Conservation (phyloP, 2,113 vertebrate genomes). For the Hydropotes inermis region DNA sequence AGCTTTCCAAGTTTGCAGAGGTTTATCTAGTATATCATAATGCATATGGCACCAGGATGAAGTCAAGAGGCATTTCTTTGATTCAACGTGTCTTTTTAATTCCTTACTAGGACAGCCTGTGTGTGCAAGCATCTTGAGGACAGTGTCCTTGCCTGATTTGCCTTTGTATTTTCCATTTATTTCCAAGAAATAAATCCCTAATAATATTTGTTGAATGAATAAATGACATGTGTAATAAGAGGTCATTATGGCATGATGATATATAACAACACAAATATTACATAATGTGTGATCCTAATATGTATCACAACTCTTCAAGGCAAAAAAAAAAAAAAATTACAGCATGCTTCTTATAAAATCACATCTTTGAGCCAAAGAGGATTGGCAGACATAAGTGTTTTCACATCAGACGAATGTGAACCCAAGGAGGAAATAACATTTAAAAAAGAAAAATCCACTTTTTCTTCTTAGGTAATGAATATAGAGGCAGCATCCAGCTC, state of each 20-base stretch:
- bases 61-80: background rate
- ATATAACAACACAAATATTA: background rate
- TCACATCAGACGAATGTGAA: background rate
- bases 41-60: background rate
- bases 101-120: background rate
- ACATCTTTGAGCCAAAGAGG: background rate
- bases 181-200: background rate
- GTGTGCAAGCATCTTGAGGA: background rate
- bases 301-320: background rate
- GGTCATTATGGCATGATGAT: background rate
- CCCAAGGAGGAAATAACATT: conserved; percentile 53
- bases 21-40: background rate
- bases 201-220: background rate
- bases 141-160: background rate
- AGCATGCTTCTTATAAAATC: background rate
- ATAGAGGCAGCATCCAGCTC: conserved; percentile 74
- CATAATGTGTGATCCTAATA: background rate
- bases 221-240: background rate
- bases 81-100: background rate
- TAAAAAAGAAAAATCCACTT: conserved; percentile 55
- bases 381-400: background rate
- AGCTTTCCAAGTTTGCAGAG: background rate
- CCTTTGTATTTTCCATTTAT: background rate
- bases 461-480: conserved; percentile 76
- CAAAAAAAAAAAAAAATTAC: background rate